Evolutionary conservation across 2,888 invertebrate species (phyloP).

Genomic region (Eumacrocentrus americanus): DNA sequence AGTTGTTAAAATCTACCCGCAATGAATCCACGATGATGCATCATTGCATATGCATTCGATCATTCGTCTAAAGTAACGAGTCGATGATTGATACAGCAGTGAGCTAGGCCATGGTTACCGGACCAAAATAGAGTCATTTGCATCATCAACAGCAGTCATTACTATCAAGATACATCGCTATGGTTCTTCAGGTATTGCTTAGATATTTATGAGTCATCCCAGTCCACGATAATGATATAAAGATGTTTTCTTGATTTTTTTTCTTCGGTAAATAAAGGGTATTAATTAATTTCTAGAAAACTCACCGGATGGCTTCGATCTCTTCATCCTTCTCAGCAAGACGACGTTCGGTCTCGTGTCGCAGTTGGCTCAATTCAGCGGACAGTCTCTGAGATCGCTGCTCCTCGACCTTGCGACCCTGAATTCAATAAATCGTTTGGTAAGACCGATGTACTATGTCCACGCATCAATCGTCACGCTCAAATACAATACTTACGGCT

Average conservation of each 20-base stretch:
- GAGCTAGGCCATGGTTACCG: slow-evolving; percentile 2
- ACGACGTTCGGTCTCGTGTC: slow-evolving; percentile 96
- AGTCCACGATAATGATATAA: no score
- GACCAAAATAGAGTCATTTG: background rate
- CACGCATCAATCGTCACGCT: no score
- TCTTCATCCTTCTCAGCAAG: slow-evolving; percentile 98
- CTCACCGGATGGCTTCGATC: slow-evolving; percentile 96
- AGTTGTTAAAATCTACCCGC: no score
- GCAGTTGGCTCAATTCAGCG: slow-evolving; percentile 91
- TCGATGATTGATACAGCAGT: background rate
- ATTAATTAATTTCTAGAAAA: no score
- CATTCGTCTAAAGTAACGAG: no score
- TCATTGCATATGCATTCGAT: no score
- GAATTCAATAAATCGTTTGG: slow-evolving; percentile 29
- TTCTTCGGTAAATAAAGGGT: no score
- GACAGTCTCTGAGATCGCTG: slow-evolving; percentile 91
- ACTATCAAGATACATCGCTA: background rate
- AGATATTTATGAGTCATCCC: no score
- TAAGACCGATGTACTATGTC: no score
- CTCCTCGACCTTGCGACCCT: slow-evolving; percentile 97
- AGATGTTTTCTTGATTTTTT: no score
- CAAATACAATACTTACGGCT: slow-evolving; percentile 90
- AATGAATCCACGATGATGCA: no score
- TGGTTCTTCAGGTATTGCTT: no score
- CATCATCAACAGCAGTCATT: background rate